Base-by-base conservation (phyloP, 37 sponge, comb jelly and placozoan genomes). In the Oscarella lobularis region DNA sequence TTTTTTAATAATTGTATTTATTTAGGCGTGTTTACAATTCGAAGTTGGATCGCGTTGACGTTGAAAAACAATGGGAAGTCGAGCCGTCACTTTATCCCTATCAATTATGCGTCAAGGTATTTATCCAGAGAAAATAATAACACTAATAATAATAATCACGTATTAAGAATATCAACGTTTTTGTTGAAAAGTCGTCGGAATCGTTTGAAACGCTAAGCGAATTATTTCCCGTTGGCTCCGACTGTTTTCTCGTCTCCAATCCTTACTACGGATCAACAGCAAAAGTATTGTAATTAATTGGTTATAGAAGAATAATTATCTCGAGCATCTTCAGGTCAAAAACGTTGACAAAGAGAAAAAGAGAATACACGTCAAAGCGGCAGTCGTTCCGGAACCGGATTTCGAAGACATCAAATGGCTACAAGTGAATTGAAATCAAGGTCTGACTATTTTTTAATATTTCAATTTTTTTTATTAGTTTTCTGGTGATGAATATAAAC, bases 211-310 rank as follows among this genome's bases (percentile, higher is more conserved):
- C 86, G 3, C 76, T 92, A 35, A 74, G 55, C 2, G 81, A 87
- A 31, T 77, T 92, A 35, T 92, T 70, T 66, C 78, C 78, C 20
- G 39, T 74, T 0, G 73, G 74, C 33, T 65, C 74, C 1, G 69
- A 74, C 40, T 85, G 89, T 35, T 87, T 88, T 73, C 39, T 92
- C 31, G 67, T 83, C 2, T 40, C 78, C 5, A 71, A 75, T 6
- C 35, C 79, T 2, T 81, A 81, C 72, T 90, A 90, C 84, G 91
- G 91, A 35, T 69, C 48, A 33, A 76, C 40, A 75, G 91, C 82
- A 33, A 81, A 86, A 78, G 91, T 90, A 20, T 9, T 48, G 31
- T 68, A 14, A 4, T 30, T 35, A 29, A 35, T 68, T 5, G 6
- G 71, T 68, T 4, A n/a, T n/a, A n/a, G n/a, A n/a, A n/a, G n/a